Conservation (phyloP, 2,113 vertebrate species). For the Plotosus lineatus region DNA sequence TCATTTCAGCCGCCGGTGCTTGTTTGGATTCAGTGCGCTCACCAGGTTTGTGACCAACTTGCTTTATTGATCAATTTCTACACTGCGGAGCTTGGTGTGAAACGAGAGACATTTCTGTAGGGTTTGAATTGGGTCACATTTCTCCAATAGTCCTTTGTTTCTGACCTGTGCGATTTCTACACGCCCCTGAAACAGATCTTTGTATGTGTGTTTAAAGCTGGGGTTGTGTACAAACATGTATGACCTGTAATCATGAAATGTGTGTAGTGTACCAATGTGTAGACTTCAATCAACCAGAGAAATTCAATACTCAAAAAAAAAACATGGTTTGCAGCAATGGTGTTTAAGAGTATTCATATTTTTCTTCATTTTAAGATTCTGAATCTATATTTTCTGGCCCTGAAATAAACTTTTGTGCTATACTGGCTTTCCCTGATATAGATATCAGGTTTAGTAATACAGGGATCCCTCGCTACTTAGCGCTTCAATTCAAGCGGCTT, state of each 20-base stretch:
- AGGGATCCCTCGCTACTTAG: too few species aligned
- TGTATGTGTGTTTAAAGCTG: background rate
- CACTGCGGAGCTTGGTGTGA: constrained; percentile 16
- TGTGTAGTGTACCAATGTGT: background rate
- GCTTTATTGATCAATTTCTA: constrained; percentile 23
- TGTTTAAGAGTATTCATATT: background rate
- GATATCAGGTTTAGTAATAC: too few species aligned
- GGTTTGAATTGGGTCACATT: constrained; percentile 22
- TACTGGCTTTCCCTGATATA: background rate
- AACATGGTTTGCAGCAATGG: background rate
- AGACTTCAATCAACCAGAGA: background rate
- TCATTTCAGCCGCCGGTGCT: background rate
- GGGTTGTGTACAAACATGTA: too few species aligned
- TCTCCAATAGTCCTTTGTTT: constrained; percentile 21
- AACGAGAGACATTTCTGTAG: constrained; percentile 26
- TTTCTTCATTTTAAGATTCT: background rate
- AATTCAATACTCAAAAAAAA: background rate
- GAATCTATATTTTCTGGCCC: too few species aligned
- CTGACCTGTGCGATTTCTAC: constrained; percentile 7
- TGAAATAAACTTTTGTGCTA: background rate
- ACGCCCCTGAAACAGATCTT: constrained; percentile 22
- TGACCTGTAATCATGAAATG: too few species aligned
- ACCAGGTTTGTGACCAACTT: background rate
- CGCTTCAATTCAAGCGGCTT: too few species aligned
- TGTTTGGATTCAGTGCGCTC: constrained; percentile 3